Evolutionary conservation across 1,140 invertebrate species (phyloP).

Genomic region (Micrasema minimum): DNA sequence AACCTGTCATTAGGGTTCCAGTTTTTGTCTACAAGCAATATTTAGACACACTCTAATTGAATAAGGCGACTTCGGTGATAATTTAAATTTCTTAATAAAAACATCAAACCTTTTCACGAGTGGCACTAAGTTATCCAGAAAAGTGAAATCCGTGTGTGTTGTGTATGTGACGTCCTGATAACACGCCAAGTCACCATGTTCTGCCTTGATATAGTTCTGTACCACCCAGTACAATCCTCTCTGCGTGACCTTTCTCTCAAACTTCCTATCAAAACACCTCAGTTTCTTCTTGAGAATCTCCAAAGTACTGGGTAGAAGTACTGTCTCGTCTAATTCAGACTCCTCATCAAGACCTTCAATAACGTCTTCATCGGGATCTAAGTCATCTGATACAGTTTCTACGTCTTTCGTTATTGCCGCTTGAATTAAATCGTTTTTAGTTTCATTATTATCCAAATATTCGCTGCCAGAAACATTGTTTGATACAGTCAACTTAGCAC

Average conservation of each 20-base stretch:
- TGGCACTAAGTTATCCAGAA: slow-evolving; percentile 88
- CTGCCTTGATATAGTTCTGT: slow-evolving; percentile 83
- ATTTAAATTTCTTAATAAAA: neutral
- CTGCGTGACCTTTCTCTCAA: slow-evolving; percentile 74
- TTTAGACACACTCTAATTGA: no score
- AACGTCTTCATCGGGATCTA: no score
- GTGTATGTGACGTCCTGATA: slow-evolving; percentile 91
- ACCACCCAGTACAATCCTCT: slow-evolving; percentile 90
- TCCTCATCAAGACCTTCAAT: no score
- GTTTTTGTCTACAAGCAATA: no score
- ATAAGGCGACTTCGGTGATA: neutral
- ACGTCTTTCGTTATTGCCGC: neutral
- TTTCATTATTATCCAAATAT: no score
- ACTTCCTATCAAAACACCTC: slow-evolving; percentile 74
- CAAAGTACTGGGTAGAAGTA: slow-evolving; percentile 57
- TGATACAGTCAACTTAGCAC: no score
- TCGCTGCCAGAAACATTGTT: no score
- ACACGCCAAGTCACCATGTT: slow-evolving; percentile 71
- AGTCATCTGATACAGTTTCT: no score
- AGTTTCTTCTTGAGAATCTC: slow-evolving; percentile 59
- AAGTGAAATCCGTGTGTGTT: slow-evolving; percentile 90
- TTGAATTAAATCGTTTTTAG: neutral
- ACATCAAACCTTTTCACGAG: slow-evolving; percentile 73
- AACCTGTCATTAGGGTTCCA: no score
- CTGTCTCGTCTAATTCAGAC: slow-evolving; percentile 57